These are phyloP conservation scores for Hyperopisus bebe DNA, from an alignment of 2,113 vertebrate species.

Conservation along the genomic window DNA sequence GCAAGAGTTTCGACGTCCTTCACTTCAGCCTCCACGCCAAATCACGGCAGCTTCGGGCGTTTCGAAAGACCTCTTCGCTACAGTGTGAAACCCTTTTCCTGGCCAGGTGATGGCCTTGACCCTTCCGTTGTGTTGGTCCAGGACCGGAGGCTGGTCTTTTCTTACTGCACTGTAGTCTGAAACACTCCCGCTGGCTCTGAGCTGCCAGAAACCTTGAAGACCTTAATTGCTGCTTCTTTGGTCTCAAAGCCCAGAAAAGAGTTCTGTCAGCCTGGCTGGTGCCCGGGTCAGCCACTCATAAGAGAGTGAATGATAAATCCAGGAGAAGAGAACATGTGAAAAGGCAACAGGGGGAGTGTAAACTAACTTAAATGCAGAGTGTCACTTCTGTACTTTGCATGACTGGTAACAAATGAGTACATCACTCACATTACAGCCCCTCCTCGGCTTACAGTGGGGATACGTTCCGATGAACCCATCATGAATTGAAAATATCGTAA, in stretches of 20 bases:
- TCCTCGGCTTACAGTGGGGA: background rate
- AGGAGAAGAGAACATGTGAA: background rate
- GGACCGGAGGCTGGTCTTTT: background rate
- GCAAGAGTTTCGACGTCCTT: background rate
- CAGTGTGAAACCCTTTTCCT: background rate
- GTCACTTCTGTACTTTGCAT: background rate
- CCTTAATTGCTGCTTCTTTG: background rate
- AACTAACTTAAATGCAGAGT: background rate
- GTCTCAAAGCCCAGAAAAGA: background rate
- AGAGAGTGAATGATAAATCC: background rate
- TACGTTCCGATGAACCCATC: background rate
- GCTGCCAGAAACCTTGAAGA: background rate
- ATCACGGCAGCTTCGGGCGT: background rate
- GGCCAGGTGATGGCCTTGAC: background rate
- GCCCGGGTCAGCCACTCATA: background rate
- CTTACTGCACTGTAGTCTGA: background rate
- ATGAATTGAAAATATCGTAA: background rate
- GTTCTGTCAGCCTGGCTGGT: background rate
- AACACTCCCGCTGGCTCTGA: background rate
- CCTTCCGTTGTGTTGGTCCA: background rate
- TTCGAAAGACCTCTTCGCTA: background rate
- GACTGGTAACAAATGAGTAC: background rate
- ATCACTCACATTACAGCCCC: background rate
- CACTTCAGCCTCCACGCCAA: background rate
- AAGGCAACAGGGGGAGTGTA: background rate